Evolutionary conservation across 2,113 vertebrate genomes (phyloP), one percentile per base, ranked within the genome.

Genomic region (Hippocampus mohnikei): DNA sequence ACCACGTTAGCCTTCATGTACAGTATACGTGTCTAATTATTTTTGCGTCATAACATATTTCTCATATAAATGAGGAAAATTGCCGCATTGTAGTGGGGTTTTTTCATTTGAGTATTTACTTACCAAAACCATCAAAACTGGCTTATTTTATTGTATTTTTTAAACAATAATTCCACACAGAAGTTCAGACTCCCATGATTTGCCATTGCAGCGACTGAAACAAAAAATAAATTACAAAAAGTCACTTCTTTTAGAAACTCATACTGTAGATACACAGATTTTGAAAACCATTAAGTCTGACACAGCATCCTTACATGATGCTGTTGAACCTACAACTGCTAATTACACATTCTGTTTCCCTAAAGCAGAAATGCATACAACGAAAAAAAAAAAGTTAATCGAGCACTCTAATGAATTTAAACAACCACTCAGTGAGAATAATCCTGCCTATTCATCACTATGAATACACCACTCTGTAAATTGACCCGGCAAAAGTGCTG

Each of bases 361-460:
- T 23, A 55, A 64, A 48, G 46, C 46, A 42, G 16, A 33, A 41
- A 5, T 40, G 46, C 33, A 46, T 62, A 56, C 69, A 29, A 77
- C 70, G 81, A 27, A 63, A 65, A 61, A 63, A 63, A 48, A 72
- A 23, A 60, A 78, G 37, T 79, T 23, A 61, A 64, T 61, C 50
- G 16, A 16, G 53, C 42, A 61, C 72, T 21, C 58, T 74, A 88
- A 83, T 75, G 68, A 60, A 76, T 83, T 83, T 27, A 72, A 84
- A 77, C 48, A 61, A 25, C 80, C 67, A 67, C 67, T 72, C 46
- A 29, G 69, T 67, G 70, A 79, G 55, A 62, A 86, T 82, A 80
- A 85, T 81, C 77, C 56, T n/a, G 53, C 70, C 81, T 70, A 82
- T 85, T 88, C 84, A 85, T 79, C 60, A 58, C 44, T 29, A 52